Percentiles rank a stretch among this genome's conserved stretches.
phyloP scores from a whole-genome alignment of 2,797 vertebrate genomes.

The Picus viridis region DNA sequence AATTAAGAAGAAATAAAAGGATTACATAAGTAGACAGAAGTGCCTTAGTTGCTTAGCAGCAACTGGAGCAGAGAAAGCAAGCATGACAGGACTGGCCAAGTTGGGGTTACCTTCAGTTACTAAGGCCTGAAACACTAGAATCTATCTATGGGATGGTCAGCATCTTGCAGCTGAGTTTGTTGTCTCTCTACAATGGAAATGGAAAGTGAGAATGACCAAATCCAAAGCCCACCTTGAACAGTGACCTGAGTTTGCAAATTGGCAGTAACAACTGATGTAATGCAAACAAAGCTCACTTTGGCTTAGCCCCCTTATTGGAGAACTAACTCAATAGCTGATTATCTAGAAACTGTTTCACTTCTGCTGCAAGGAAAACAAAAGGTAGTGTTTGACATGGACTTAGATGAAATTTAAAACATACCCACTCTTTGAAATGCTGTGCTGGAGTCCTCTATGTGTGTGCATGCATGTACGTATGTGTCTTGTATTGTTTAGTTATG shows the following conservation, averaged over 20 bases:
- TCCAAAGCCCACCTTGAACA: background rate
- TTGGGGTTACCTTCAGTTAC: background rate
- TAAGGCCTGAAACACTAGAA: background rate
- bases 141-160: background rate
- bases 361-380: background rate
- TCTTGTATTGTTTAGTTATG: background rate
- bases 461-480: accelerated
- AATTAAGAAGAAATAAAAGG: conserved; percentile 22
- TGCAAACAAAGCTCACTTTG: background rate
- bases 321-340: background rate
- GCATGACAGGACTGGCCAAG: background rate
- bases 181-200: background rate
- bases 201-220: background rate
- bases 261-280: background rate
- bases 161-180: background rate
- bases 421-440: background rate
- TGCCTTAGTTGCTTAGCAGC: background rate
- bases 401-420: background rate
- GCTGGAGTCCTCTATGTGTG: background rate
- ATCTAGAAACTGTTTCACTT: background rate
- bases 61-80: background rate
- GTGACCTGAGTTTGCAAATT: background rate
- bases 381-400: accelerated
- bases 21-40: background rate
- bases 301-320: background rate